Evolutionary conservation across 2,888 invertebrate genomes (phyloP), one percentile per base, ranked within the genome.

Genomic region (Sericinus montela): DNA sequence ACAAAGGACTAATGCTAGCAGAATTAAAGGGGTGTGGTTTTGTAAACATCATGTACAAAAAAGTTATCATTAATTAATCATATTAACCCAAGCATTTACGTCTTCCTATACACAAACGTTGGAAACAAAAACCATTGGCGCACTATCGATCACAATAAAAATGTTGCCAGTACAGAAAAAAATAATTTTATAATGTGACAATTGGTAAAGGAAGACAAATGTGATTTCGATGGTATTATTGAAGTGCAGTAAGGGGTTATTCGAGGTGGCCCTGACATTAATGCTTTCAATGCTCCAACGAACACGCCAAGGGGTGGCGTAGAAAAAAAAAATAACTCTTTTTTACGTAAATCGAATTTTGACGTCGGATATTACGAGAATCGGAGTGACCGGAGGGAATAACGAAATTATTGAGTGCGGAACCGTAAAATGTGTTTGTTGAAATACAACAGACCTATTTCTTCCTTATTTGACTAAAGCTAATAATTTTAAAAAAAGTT

Each of bases 261-360:
- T 29, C 44, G 15, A 39, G 38, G 39, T 68, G 63, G 61, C 67
- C 65, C 65, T 71, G 75, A 74, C 72, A 66, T 69, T 80, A 81
- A 79, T 76, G 72, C 67, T 67, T 72, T 73, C 71, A 66, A 72
- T 80, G 78, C 77, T 72, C 62, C 67, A 69, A 63, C 59, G 73
- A 62, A 63, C 73, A 57, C 58, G 59, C 57, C 50, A 57, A 66
- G 69, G 74, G 79, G 76, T 69, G 65, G 58, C 25, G 32, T 16
- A 29, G 37, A 66, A 71, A 65, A 66, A 61, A 63, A 59, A 60
- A 49, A 48, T 53, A 69, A n/a, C n/a, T n/a, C n/a, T 80, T 81
- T 78, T 81, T 81, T 79, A 67, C 72, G 76, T 76, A 81, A 86
- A 85, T 82, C 72, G 70, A 79, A 73, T 85, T 84, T 77, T 76